Percentiles rank a stretch among this genome's conserved stretches.
phyloP scores from a whole-genome alignment of 2,888 invertebrate genomes.

The Tetheella fluctuosa region DNA sequence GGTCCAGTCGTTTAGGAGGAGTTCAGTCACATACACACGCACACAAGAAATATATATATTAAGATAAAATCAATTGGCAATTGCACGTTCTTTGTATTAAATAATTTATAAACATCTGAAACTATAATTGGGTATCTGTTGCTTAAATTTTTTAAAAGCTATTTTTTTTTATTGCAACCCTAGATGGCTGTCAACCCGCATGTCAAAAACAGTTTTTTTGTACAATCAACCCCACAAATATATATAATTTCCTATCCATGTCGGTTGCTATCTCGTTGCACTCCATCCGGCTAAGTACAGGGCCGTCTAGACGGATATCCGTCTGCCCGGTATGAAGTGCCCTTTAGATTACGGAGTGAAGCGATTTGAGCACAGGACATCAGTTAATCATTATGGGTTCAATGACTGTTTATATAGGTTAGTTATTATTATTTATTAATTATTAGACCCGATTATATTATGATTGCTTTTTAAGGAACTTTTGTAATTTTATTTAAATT shows the following conservation, averaged over 20 bases:
- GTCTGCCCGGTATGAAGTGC: neutral
- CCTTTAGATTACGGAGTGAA: constrained; percentile 4
- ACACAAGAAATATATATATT: too few species aligned
- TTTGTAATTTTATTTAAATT: too few species aligned
- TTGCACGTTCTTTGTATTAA: too few species aligned
- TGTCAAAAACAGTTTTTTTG: neutral
- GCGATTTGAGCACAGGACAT: constrained; percentile 1
- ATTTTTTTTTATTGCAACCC: neutral
- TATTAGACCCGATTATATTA: too few species aligned
- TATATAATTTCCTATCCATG: neutral
- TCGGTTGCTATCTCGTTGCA: neutral
- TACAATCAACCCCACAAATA: neutral
- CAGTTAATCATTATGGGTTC: neutral
- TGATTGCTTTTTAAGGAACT: too few species aligned
- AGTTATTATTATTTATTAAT: too few species aligned
- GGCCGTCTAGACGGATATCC: constrained; percentile 7
- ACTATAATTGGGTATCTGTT: too few species aligned
- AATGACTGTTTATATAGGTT: neutral
- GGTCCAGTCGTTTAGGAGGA: too few species aligned
- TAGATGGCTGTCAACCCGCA: neutral
- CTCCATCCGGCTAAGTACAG: constrained; percentile 1
- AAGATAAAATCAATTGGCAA: too few species aligned
- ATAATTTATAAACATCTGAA: too few species aligned
- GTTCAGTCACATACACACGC: too few species aligned
- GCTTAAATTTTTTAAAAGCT: too few species aligned